A percentile compares a stretch with the other conserved stretches of the same genome.
phyloP scores from a whole-genome alignment of 2,797 vertebrate genomes.

The Alosa sapidissima region DNA sequence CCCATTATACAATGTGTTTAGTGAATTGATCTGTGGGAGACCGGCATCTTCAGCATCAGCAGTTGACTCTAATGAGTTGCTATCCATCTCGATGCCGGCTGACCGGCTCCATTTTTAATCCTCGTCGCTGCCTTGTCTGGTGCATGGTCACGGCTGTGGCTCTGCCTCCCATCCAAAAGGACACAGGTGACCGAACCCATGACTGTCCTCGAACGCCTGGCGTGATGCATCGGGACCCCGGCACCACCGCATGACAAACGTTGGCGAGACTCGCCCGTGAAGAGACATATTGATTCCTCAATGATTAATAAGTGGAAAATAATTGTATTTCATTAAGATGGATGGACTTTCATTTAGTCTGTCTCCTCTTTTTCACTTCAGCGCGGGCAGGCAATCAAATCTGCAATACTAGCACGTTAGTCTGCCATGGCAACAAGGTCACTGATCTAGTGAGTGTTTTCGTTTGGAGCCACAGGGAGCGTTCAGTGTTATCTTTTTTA shows the following conservation, averaged over 20 bases:
- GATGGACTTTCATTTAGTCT: conserved; percentile 99
- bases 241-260: conserved; percentile 92
- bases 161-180: conserved; percentile 74
- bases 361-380: conserved; percentile 97
- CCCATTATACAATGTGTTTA: conserved; percentile 78
- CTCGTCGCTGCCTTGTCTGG: conserved; percentile 32
- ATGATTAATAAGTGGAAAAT: conserved; percentile 99
- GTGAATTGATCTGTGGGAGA: conserved; percentile 79
- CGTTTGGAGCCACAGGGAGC: conserved; percentile 61
- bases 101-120: conserved; percentile 46
- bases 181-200: conserved; percentile 97
- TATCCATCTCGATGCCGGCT: conserved; percentile 69
- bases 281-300: conserved; percentile 99
- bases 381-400: conserved; percentile 94
- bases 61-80: conserved; percentile 75
- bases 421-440: conserved; percentile 94
- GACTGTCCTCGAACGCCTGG: conserved; percentile 86
- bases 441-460: conserved; percentile 79
- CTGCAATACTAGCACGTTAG: conserved; percentile 88
- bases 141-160: conserved; percentile 57
- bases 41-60: conserved; percentile 78
- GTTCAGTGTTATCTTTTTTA: conserved; percentile 13
- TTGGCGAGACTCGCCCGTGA: conserved; percentile 88
- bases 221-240: conserved; percentile 48
- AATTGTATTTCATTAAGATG: conserved; percentile 99